Evolutionary conservation across 1,140 invertebrate species (phyloP).

Genomic region (Drosophila pseudoananassae): DNA sequence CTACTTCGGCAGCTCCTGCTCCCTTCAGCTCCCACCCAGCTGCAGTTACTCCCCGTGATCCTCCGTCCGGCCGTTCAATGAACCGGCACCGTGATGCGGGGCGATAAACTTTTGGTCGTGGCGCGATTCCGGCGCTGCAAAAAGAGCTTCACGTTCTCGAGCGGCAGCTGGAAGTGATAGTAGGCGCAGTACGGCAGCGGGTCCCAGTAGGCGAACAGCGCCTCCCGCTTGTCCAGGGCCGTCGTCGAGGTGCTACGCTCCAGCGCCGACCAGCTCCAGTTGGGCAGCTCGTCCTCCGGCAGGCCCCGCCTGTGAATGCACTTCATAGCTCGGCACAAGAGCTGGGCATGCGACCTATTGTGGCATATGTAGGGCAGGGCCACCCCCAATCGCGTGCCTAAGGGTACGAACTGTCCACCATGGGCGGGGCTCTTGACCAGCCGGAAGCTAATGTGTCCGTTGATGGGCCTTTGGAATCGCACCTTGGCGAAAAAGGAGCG

Average conservation of each 20-base stretch:
- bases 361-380: slow-evolving; percentile 91
- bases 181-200: slow-evolving; percentile 92
- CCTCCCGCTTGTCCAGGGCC: slow-evolving; percentile 89
- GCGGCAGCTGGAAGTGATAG: slow-evolving; percentile 91
- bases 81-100: slow-evolving; percentile 77
- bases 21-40: neutral
- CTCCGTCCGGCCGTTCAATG: slow-evolving; percentile 63
- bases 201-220: slow-evolving; percentile 92
- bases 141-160: slow-evolving; percentile 86
- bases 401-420: slow-evolving; percentile 85
- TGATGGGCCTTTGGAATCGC: slow-evolving; percentile 87
- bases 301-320: slow-evolving; percentile 80
- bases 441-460: slow-evolving; percentile 90
- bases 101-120: slow-evolving; percentile 78
- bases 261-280: slow-evolving; percentile 71
- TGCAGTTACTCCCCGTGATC: slow-evolving; percentile 1
- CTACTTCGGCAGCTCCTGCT: slow-evolving; percentile 37
- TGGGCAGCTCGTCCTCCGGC: slow-evolving; percentile 84
- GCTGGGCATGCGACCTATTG: slow-evolving; percentile 87
- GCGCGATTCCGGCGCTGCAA: slow-evolving; percentile 76
- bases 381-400: slow-evolving; percentile 90
- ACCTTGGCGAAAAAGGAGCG: slow-evolving; percentile 88
- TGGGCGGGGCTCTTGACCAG: slow-evolving; percentile 86
- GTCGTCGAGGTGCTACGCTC: slow-evolving; percentile 69
- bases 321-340: slow-evolving; percentile 86